A percentile compares a stretch with the other conserved stretches of the same genome.
Evolutionary conservation across 2,797 vertebrate genomes (phyloP).

Genomic region (Selene dorsalis): DNA sequence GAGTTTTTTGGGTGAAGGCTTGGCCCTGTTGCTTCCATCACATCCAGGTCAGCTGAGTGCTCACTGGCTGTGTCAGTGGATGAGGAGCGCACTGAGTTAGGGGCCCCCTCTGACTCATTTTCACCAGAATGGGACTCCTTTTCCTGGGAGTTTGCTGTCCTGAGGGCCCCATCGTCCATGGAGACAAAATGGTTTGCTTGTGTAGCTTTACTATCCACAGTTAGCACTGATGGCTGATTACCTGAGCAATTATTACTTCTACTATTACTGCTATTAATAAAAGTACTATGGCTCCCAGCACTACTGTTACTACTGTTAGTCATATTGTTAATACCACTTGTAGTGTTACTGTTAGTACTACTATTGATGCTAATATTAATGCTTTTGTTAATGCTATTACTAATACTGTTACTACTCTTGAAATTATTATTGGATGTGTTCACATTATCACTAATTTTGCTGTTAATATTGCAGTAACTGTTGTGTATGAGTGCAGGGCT

Average conservation of each 20-base stretch:
- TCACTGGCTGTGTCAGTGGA: conserved; percentile 92
- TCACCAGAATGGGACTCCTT: conserved; percentile 65
- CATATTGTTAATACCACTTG: conserved; percentile 48
- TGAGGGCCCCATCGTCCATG: conserved; percentile 62
- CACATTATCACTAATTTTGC: conserved; percentile 57
- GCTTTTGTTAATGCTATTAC: conserved; percentile 64
- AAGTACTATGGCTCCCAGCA: conserved; percentile 67
- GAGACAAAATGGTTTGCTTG: conserved; percentile 66
- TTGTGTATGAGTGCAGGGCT: conserved; percentile 68
- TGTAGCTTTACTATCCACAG: conserved; percentile 65
- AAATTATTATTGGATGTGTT: conserved; percentile 61
- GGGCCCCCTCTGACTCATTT: conserved; percentile 74
- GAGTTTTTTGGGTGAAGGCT: conserved; percentile 61
- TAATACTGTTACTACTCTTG: conserved; percentile 66
- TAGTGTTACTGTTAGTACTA: conserved; percentile 57
- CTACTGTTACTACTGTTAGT: conserved; percentile 65
- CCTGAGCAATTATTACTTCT: conserved; percentile 79
- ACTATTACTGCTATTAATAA: conserved; percentile 70
- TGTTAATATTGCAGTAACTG: conserved; percentile 71
- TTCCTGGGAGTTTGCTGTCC: conserved; percentile 63
- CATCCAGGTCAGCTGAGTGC: conserved; percentile 85
- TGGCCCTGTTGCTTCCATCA: conserved; percentile 73
- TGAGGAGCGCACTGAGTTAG: conserved; percentile 86
- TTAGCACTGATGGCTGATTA: conserved; percentile 75
- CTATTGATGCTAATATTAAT: conserved; percentile 51